phyloP scores from a whole-genome alignment of 1,140 invertebrate genomes.

The Caenorhabditis remanei region DNA sequence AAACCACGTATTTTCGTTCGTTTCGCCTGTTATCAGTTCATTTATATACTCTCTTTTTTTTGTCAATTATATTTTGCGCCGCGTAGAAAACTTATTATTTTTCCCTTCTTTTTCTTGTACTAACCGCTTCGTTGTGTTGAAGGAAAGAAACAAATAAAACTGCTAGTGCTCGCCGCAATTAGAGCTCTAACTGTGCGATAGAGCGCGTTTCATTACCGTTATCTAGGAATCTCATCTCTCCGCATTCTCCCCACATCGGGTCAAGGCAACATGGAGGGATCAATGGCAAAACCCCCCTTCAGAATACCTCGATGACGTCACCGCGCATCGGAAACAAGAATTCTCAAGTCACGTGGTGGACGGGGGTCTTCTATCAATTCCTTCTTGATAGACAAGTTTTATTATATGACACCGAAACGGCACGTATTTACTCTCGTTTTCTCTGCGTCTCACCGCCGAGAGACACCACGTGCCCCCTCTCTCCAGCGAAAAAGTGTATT shows the following conservation, averaged over 20 bases:
- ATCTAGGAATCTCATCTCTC: no score
- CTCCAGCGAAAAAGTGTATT: no score
- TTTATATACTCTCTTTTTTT: conserved; percentile 5
- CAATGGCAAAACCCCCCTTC: no score
- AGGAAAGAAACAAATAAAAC: background rate
- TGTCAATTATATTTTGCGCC: background rate
- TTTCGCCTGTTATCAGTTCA: conserved; percentile 19
- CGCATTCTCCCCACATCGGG: no score
- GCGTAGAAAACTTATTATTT: background rate
- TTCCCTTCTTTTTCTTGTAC: conserved; percentile 1
- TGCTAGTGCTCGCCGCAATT: no score
- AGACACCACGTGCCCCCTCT: background rate
- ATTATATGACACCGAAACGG: background rate
- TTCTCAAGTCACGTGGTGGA: conserved; percentile 24
- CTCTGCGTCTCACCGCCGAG: background rate
- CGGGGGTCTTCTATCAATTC: background rate
- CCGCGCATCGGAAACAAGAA: background rate
- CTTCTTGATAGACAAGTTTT: background rate
- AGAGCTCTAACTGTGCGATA: no score
- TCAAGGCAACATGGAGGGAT: no score
- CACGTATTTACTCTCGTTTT: conserved; percentile 11
- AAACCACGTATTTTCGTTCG: background rate
- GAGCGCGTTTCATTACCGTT: no score
- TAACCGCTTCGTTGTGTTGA: background rate
- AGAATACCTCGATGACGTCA: background rate